A percentile compares a stretch with the other conserved stretches of the same genome.
Conservation (phyloP, 2,113 vertebrate species). For the Alouatta palliata region DNA sequence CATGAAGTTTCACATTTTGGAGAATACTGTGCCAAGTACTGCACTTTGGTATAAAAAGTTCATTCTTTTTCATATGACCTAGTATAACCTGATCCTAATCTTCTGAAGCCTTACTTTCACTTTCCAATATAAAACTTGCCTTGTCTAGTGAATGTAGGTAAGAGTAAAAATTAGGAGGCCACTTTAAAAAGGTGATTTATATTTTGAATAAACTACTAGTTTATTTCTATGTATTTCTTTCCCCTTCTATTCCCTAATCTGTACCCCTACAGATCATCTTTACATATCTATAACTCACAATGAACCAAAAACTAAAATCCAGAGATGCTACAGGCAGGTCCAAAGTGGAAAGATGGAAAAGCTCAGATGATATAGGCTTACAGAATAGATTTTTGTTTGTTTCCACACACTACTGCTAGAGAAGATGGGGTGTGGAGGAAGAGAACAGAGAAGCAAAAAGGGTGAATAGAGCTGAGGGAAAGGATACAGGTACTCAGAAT, state of each 20-base stretch:
- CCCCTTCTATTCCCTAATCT: background rate
- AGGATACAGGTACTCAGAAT: background rate
- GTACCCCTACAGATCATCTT: background rate
- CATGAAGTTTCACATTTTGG: background rate
- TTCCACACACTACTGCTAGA: background rate
- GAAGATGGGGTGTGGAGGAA: background rate
- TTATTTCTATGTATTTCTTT: background rate
- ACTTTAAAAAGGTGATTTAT: background rate
- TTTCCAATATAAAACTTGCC: background rate
- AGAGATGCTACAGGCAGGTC: background rate
- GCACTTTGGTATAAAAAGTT: background rate
- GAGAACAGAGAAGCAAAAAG: background rate
- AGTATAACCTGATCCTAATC: background rate
- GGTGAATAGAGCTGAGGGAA: background rate
- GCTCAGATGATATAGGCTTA: background rate
- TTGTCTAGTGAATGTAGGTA: background rate
- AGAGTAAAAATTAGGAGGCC: background rate
- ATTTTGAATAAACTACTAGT: background rate
- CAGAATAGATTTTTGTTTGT: background rate
- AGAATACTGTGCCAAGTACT: background rate
- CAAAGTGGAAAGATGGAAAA: background rate
- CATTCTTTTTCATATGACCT: background rate
- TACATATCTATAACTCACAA: background rate
- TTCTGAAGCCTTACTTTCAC: background rate
- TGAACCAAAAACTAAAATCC: background rate